These are phyloP conservation scores for Chaetura pelagica DNA, from an alignment of 2,113 vertebrate species.

Conservation along the genomic window DNA sequence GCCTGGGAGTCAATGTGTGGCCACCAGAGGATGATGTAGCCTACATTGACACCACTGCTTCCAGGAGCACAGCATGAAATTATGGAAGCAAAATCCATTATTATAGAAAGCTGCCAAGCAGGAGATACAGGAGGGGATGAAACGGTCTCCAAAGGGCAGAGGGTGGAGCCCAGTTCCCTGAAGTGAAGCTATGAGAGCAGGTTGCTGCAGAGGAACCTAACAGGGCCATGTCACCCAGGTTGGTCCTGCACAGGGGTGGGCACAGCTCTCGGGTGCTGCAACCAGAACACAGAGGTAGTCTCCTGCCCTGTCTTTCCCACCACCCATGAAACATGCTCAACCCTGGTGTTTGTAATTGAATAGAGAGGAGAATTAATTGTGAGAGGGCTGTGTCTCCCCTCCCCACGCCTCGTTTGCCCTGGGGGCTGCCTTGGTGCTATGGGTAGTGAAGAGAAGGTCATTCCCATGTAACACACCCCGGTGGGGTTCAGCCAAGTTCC, in stretches of 20 bases:
- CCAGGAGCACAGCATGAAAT: neutral
- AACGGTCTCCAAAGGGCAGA: neutral
- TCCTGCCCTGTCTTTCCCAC: neutral
- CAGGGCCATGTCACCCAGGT: neutral
- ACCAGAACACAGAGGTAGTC: neutral
- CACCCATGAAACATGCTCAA: rapidly evolving
- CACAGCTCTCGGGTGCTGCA: neutral
- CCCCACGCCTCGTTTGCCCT: neutral
- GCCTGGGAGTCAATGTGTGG: rapidly evolving
- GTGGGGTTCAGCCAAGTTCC: conserved; percentile 40
- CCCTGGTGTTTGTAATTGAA: conserved; percentile 27
- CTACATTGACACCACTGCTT: neutral
- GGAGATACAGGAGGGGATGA: neutral
- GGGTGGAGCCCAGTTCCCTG: neutral
- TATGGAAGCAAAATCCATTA: rapidly evolving
- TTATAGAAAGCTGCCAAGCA: neutral
- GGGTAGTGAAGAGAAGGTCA: conserved; percentile 70
- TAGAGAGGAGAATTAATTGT: conserved; percentile 45
- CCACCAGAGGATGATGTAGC: neutral
- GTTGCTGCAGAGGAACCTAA: neutral
- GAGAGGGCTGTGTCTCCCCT: conserved; percentile 24
- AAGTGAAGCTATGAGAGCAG: neutral
- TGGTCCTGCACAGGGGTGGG: neutral
- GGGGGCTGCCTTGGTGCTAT: conserved; percentile 54
- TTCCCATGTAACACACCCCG: conserved; percentile 77